phyloP scores from a whole-genome alignment of 2,113 vertebrate genomes.

The Athene noctua region DNA sequence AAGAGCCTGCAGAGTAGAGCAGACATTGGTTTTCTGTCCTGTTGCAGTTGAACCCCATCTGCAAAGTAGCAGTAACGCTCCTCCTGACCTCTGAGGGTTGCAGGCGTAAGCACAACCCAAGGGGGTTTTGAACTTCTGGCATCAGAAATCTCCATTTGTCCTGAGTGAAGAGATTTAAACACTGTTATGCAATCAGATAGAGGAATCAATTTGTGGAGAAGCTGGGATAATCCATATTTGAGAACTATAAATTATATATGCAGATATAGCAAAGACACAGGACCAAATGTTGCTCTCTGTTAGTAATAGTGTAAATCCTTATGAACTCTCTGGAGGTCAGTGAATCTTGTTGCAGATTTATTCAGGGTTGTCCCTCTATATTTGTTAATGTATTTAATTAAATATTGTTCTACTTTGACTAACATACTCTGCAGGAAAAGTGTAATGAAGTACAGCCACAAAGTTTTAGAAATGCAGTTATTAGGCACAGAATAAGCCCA shows the following conservation, averaged over 20 bases:
- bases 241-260: background rate
- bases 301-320: background rate
- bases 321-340: background rate
- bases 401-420: background rate
- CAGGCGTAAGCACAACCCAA: background rate
- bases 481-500: background rate
- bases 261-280: background rate
- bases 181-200: fast-evolving
- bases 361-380: background rate
- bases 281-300: background rate
- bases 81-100: background rate
- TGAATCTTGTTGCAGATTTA: background rate
- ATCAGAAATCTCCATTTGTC: background rate
- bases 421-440: background rate
- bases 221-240: background rate
- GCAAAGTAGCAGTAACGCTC: fast-evolving
- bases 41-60: fast-evolving
- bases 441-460: background rate
- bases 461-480: background rate
- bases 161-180: background rate
- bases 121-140: background rate
- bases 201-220: background rate
- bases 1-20: background rate
- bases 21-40: background rate
- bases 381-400: background rate